These are phyloP conservation scores for Notiomystis cincta DNA, from an alignment of 2,113 vertebrate genomes.

Conservation along the genomic window DNA sequence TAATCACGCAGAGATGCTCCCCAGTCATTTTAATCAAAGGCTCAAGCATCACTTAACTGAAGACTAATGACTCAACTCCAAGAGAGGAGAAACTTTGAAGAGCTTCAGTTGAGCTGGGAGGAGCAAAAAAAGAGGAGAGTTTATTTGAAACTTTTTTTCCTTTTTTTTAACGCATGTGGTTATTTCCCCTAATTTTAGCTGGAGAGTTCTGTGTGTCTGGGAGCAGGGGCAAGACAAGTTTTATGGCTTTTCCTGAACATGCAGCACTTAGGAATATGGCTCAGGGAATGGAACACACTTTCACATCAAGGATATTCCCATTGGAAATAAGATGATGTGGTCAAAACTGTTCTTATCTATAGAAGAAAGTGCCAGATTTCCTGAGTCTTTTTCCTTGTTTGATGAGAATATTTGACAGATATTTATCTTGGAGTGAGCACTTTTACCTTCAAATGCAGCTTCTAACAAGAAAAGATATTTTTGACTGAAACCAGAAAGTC, in stretches of 20 bases:
- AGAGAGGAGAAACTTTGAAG: slow-evolving; percentile 54
- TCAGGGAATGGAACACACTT: not conserved
- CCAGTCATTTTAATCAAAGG: slow-evolving; percentile 68
- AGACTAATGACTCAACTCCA: slow-evolving; percentile 50
- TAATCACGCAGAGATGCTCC: slow-evolving; percentile 51
- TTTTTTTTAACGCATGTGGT: not conserved
- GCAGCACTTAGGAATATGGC: not conserved
- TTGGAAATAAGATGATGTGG: not conserved
- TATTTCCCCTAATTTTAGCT: not conserved
- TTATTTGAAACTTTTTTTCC: not conserved
- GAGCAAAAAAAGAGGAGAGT: not conserved
- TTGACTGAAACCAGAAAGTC: not conserved
- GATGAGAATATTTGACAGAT: not conserved
- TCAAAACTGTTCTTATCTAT: not conserved
- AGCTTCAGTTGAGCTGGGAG: slow-evolving; percentile 6
- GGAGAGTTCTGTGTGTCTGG: not conserved
- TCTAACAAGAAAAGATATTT: not conserved
- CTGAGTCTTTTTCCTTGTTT: not conserved
- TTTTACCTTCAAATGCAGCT: not conserved
- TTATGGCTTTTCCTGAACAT: not conserved
- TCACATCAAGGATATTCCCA: not conserved
- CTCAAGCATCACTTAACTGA: slow-evolving; percentile 58
- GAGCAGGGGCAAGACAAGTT: not conserved
- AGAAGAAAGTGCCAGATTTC: not conserved
- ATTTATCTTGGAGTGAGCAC: not conserved